Base-by-base conservation (phyloP, 1,140 invertebrate species). In the Rhopalosiphum maidis region DNA sequence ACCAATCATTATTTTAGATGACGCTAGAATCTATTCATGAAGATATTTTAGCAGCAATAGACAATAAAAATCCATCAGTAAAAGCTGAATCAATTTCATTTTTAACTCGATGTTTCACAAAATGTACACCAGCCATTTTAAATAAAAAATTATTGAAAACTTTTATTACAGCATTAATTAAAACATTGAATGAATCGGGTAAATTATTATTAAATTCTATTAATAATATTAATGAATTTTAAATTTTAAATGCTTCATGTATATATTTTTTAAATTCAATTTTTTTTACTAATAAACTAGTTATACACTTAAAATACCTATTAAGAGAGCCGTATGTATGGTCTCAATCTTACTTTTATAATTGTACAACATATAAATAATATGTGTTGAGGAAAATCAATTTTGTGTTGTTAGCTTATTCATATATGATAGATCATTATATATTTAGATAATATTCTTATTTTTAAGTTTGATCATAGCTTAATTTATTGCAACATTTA, bases 31-130 rank as follows among this genome's bases (percentile, higher is more conserved):
- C 96, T 2, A 97, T 99, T 94, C 96, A 97, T 94, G 99, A 99
- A 95, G 98, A 99, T 94, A 95, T 97, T 35, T 94, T 98, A 2
- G 97, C 97, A 94, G 97, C 98, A 0, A 96, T 99, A 77, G 97
- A 97, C 48, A 99, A 99, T 95, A 99, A 99, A 95, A 99, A 99
- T 96, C 99, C 99, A 0, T 96, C 96, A 25, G 98, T 99, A 1
- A 99, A 99, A 95, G 96, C 98, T 0, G 99, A 99, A 96, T 99
- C 98, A 5, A 97, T 98, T 2, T 95, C 97, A n/a, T 99, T 99
- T 95, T 95, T 99, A 87, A 96, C 98, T 0, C 96, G 99, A 93
- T 97, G 97, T 82, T 97, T 99, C 94, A 96, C 97, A 37, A 97
- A 96, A 94, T 98, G 97, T 37, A 97, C 97, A 87, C 97, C 98